These are phyloP conservation scores for Eueides isabella DNA, from an alignment of 1,140 invertebrate genomes.

Conservation along the genomic window DNA sequence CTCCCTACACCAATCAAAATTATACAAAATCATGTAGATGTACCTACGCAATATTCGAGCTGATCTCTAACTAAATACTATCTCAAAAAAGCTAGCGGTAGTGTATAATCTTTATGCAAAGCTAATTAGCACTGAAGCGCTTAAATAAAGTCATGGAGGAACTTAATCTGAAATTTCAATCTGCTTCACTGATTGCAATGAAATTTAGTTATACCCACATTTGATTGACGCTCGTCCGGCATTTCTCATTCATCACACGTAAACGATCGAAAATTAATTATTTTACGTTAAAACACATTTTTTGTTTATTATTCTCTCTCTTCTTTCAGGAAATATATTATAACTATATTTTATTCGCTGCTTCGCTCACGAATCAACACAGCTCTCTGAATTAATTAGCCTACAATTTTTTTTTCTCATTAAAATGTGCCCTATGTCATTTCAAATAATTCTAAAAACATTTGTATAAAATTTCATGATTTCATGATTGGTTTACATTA, in stretches of 20 bases:
- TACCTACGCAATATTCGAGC: background rate
- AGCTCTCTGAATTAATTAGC: no score
- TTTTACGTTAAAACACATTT: background rate
- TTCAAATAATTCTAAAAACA: no score
- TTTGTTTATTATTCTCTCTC: background rate
- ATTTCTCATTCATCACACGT: background rate
- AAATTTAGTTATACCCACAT: conserved; percentile 2
- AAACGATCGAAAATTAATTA: background rate
- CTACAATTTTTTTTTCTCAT: no score
- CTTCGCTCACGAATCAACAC: no score
- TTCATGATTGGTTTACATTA: no score
- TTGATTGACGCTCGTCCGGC: background rate
- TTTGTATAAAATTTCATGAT: no score
- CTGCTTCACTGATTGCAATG: conserved; percentile 7
- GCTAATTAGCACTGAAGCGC: background rate
- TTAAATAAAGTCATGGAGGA: background rate
- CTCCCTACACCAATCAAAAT: no score
- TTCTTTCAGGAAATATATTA: background rate
- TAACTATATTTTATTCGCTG: background rate
- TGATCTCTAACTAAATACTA: background rate
- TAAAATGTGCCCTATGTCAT: no score
- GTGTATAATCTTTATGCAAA: background rate
- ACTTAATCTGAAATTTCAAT: background rate
- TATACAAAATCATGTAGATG: no score
- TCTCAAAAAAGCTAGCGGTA: background rate